These are phyloP conservation scores for Theodoxus fluviatilis DNA, from an alignment of 2,888 invertebrate genomes.

Conservation along the genomic window DNA sequence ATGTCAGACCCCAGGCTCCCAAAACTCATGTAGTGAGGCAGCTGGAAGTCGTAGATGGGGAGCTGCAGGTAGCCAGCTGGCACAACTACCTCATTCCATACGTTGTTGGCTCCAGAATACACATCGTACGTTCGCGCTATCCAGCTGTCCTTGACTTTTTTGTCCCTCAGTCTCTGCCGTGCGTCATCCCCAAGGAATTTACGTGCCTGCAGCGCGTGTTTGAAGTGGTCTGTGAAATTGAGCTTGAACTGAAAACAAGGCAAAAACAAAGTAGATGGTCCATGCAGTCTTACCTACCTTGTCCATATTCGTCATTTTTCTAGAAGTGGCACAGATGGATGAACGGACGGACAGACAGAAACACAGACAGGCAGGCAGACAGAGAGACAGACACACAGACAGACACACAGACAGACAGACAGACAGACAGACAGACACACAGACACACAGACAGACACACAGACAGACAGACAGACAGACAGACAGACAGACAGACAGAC, in stretches of 20 bases:
- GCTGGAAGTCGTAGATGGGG: slow-evolving; percentile 48
- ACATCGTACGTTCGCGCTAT: slow-evolving; percentile 40
- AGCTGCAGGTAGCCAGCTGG: slow-evolving; percentile 55
- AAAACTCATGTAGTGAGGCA: slow-evolving; percentile 50
- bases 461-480: no score
- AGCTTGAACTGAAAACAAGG: slow-evolving; percentile 66
- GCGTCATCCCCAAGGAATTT: slow-evolving; percentile 64
- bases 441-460: no score
- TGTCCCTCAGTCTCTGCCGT: slow-evolving; percentile 39
- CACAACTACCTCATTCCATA: slow-evolving; percentile 54
- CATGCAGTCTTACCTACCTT: no score
- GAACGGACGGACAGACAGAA: no score
- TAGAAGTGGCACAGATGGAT: no score
- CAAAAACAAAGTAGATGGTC: not conserved
- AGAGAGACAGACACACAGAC: no score
- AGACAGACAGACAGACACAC: no score
- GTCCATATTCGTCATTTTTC: no score
- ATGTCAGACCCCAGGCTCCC: slow-evolving; percentile 50
- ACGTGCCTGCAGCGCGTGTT: slow-evolving; percentile 68
- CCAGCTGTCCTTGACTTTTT: slow-evolving; percentile 41
- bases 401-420: no score
- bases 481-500: no score
- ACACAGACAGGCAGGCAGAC: no score
- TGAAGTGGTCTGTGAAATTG: slow-evolving; percentile 69
- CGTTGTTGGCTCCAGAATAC: slow-evolving; percentile 36